Percentiles rank a stretch among this genome's conserved stretches.
Evolutionary conservation across 1,140 invertebrate genomes (phyloP).

Genomic region (Lordiphosa clarofinis): DNA sequence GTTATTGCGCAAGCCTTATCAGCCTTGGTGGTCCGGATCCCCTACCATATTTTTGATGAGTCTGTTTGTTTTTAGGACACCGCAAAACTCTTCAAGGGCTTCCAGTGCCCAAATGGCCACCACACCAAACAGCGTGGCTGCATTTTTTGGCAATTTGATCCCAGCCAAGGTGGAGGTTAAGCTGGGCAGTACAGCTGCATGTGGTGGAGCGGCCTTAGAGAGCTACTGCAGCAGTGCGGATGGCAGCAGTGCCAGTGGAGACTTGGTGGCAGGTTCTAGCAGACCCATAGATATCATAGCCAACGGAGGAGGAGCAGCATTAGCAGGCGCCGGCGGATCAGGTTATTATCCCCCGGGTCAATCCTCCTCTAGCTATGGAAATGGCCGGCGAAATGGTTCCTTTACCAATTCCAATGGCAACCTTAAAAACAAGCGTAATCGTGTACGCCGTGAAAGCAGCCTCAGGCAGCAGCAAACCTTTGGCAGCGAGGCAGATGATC

Average conservation of each 20-base stretch:
- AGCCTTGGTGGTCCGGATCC: background rate
- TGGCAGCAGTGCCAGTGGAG: slow-evolving; percentile 38
- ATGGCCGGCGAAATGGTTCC: slow-evolving; percentile 29
- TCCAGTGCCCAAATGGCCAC: slow-evolving; percentile 43
- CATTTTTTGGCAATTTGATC: slow-evolving; percentile 77
- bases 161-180: slow-evolving; percentile 76
- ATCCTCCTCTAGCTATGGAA: slow-evolving; percentile 30
- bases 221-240: slow-evolving; percentile 61
- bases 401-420: slow-evolving; percentile 45
- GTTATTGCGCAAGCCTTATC: slow-evolving; percentile 9
- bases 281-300: slow-evolving; percentile 67
- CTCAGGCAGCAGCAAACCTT: slow-evolving; percentile 69
- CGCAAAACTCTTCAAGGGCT: slow-evolving; percentile 49
- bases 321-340: background rate
- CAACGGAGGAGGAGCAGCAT: slow-evolving; percentile 26
- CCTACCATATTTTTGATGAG: background rate
- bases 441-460: slow-evolving; percentile 58
- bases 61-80: slow-evolving; percentile 33
- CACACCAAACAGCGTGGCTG: slow-evolving; percentile 64
- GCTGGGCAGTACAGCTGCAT: slow-evolving; percentile 41
- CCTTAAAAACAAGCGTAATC: slow-evolving; percentile 50
- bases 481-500: slow-evolving; percentile 79
- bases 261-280: slow-evolving; percentile 23
- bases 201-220: slow-evolving; percentile 30
- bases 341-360: slow-evolving; percentile 34